phyloP scores from a whole-genome alignment of 2,113 vertebrate species.

The Misgurnus anguillicaudatus region DNA sequence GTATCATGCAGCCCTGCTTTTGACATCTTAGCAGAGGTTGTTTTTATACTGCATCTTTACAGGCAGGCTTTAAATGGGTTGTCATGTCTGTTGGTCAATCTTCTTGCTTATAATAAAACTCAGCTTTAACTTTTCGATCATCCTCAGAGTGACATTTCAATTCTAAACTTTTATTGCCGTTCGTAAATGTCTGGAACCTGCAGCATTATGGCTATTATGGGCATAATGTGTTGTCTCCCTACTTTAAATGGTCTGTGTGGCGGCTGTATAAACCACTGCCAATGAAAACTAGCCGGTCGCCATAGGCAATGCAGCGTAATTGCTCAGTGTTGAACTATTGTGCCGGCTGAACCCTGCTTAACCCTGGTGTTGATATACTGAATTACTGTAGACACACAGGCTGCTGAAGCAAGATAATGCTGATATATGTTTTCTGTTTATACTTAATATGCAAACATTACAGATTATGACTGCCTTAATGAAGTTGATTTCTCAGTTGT shows the following conservation, averaged over 20 bases:
- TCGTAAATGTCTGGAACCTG: conserved; percentile 14
- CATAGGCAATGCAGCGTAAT: conserved; percentile 26
- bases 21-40: too few relatives aligned
- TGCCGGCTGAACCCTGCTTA: conserved; percentile 37
- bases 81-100: neutral
- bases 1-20: too few relatives aligned
- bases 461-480: conserved; percentile 2
- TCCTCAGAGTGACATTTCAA: neutral
- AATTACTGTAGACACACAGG: conserved; percentile 26
- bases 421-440: conserved; percentile 21
- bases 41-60: too few relatives aligned
- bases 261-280: conserved; percentile 12
- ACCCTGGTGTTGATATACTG: conserved; percentile 15
- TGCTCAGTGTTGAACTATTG: conserved; percentile 11
- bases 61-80: neutral
- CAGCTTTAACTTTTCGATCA: conserved; percentile 10
- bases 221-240: neutral
- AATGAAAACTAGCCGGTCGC: conserved; percentile 29
- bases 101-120: neutral
- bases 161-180: conserved; percentile 1
- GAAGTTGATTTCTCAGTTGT: neutral
- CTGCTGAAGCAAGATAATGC: conserved; percentile 10
- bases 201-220: conserved; percentile 1
- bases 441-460: conserved; percentile 10
- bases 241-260: conserved; percentile 13